phyloP scores from a whole-genome alignment of 2,888 invertebrate genomes.

The Atethmia centrago region DNA sequence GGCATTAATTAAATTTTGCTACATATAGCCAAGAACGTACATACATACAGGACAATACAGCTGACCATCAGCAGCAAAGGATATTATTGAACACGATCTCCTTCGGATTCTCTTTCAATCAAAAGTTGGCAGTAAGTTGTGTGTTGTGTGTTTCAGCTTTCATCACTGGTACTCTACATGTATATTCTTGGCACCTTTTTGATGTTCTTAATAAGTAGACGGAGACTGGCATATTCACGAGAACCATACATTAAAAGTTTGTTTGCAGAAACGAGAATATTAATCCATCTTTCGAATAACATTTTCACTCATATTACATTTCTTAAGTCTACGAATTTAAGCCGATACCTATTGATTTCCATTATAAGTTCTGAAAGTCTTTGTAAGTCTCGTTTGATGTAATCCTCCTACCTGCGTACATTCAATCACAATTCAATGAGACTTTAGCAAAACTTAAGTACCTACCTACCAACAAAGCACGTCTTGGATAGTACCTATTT shows the following conservation, averaged over 20 bases:
- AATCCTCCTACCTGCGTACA: background rate
- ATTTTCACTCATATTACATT: conserved; percentile 31
- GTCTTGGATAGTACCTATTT: background rate
- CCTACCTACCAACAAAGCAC: background rate
- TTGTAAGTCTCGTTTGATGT: conserved; percentile 23
- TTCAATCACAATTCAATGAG: conserved; percentile 11
- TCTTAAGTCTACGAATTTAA: conserved; percentile 27
- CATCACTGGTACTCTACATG: background rate
- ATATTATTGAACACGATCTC: no score
- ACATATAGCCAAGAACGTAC: background rate
- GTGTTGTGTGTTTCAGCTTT: no score
- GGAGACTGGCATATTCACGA: background rate
- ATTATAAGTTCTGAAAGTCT: conserved; percentile 32
- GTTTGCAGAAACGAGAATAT: conserved; percentile 6
- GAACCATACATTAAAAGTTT: background rate
- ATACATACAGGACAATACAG: background rate
- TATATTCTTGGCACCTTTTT: background rate
- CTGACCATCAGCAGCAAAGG: no score
- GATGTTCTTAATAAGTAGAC: background rate
- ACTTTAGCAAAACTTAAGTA: conserved; percentile 9
- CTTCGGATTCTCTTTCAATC: background rate
- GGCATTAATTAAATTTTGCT: no score
- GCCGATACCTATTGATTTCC: conserved; percentile 41
- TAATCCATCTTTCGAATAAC: conserved; percentile 19
- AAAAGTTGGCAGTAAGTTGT: background rate